Evolutionary conservation across 2,113 vertebrate genomes (phyloP).

Genomic region (Phoenicopterus ruber): DNA sequence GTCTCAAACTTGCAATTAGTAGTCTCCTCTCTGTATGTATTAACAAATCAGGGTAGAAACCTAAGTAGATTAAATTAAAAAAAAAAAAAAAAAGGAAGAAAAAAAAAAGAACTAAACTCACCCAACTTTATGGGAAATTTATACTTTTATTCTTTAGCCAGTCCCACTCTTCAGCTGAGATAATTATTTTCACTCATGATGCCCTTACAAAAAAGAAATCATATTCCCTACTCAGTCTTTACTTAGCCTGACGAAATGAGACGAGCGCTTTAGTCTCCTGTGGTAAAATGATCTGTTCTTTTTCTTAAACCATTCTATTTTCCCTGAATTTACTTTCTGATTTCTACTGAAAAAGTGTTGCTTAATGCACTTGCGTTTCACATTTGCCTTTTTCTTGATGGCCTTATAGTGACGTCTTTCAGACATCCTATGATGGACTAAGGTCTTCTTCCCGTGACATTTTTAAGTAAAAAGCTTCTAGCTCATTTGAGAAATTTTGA

Average conservation of each 20-base stretch:
- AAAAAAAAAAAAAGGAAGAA: neutral
- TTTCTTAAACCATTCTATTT: neutral
- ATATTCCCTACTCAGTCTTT: neutral
- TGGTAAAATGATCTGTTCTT: neutral
- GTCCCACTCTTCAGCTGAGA: neutral
- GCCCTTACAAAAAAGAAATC: neutral
- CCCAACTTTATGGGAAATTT: neutral
- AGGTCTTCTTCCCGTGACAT: accelerated
- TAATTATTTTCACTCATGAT: neutral
- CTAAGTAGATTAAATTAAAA: neutral
- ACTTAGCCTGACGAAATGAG: neutral
- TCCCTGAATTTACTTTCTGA: neutral
- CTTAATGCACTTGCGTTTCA: neutral
- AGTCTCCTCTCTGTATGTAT: neutral
- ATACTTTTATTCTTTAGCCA: neutral
- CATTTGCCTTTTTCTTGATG: neutral
- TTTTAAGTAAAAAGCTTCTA: neutral
- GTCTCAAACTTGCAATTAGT: neutral
- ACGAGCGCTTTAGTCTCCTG: neutral
- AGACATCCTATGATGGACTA: neutral
- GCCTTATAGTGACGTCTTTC: neutral
- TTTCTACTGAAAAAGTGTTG: neutral
- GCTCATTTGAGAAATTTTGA: neutral
- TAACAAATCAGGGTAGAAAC: neutral
- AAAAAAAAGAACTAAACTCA: neutral